phyloP scores from a whole-genome alignment of 2,113 vertebrate species.

The Actinemys pallida region DNA sequence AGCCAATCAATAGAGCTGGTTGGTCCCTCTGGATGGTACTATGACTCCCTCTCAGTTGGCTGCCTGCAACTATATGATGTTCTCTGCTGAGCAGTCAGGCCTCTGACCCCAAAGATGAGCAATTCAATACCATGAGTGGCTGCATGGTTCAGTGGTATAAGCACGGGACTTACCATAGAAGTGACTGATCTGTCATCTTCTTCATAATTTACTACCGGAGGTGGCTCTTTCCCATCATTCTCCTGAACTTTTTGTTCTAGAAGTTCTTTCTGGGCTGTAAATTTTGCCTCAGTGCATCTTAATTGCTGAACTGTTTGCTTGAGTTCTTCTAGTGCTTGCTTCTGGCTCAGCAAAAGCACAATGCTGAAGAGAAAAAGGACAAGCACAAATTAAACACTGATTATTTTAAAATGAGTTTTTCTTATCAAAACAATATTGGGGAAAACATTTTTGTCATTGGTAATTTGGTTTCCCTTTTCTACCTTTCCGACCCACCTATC shows the following conservation, averaged over 20 bases:
- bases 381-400: background rate
- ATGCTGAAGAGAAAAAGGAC: slow-evolving; percentile 76
- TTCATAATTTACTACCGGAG: slow-evolving; percentile 93
- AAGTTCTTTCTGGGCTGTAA: slow-evolving; percentile 91
- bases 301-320: slow-evolving; percentile 93
- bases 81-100: background rate
- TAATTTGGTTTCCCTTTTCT: background rate
- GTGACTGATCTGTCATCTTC: slow-evolving; percentile 94
- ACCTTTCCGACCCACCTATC: background rate
- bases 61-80: background rate
- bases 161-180: slow-evolving; percentile 85
- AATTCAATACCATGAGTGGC: background rate
- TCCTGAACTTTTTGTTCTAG: slow-evolving; percentile 92
- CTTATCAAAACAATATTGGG: background rate
- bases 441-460: background rate
- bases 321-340: slow-evolving; percentile 91
- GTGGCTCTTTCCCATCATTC: slow-evolving; percentile 91
- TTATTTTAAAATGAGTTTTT: slow-evolving; percentile 18
- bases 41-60: background rate
- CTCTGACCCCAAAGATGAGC: background rate
- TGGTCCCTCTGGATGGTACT: background rate
- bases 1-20: background rate
- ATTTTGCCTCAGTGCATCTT: slow-evolving; percentile 89
- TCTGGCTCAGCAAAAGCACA: slow-evolving; percentile 92
- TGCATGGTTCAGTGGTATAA: background rate